Conservation (phyloP, 2,888 invertebrate genomes). For the Ernsta delagoae region DNA sequence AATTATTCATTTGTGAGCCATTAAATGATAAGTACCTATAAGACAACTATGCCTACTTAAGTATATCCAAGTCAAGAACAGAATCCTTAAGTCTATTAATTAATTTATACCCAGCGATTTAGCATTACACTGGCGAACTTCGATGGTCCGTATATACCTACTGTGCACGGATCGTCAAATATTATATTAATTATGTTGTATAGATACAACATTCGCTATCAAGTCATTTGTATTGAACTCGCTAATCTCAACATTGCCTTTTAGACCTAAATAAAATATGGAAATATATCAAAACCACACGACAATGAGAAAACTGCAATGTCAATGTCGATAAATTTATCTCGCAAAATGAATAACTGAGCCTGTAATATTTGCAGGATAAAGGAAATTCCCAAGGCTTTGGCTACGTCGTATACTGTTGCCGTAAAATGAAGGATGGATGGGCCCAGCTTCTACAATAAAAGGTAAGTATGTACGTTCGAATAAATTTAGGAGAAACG, state of each 20-base stretch:
- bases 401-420: conserved; percentile 21
- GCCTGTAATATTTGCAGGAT: conserved; percentile 21
- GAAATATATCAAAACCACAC: conserved; percentile 8
- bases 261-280: not conserved
- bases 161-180: too few relatives aligned
- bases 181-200: not conserved
- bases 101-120: too few relatives aligned
- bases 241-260: conserved; percentile 1
- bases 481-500: conserved; percentile 45
- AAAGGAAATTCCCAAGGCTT: conserved; percentile 20
- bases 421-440: conserved; percentile 26
- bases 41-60: too few relatives aligned
- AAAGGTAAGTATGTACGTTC: conserved; percentile 33
- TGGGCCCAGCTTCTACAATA: conserved; percentile 50
- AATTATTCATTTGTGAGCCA: too few relatives aligned
- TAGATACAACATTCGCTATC: too few relatives aligned
- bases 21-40: too few relatives aligned
- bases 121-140: too few relatives aligned
- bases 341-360: conserved; percentile 21
- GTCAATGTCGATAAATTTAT: conserved; percentile 28
- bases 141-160: too few relatives aligned
- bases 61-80: too few relatives aligned
- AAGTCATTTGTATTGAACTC: not conserved
- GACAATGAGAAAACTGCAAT: conserved; percentile 16
- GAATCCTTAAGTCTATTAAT: too few relatives aligned